These are phyloP conservation scores for Parazoanthus swiftii DNA, from an alignment of 92 coral and sea anemone species.

Conservation along the genomic window DNA sequence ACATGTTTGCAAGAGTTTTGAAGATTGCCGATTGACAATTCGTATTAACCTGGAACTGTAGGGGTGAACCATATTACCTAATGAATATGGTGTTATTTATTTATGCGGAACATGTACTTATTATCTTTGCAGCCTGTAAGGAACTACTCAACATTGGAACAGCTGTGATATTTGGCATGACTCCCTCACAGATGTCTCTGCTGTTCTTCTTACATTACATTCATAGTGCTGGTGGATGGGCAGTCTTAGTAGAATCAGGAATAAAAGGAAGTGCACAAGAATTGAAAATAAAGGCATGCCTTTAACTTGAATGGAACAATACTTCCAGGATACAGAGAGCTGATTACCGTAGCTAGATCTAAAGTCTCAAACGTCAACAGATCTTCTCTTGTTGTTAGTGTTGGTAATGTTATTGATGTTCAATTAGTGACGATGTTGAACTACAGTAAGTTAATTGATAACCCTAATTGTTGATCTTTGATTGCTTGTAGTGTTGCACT, in stretches of 20 bases:
- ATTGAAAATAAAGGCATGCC: slow-evolving; percentile 77
- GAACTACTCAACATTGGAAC: slow-evolving; percentile 73
- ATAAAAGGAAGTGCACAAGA: slow-evolving; percentile 90
- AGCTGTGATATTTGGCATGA: slow-evolving; percentile 78
- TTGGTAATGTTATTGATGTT: too few relatives aligned
- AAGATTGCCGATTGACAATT: too few relatives aligned
- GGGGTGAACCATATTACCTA: too few relatives aligned
- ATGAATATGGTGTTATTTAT: too few relatives aligned
- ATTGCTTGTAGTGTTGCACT: too few relatives aligned
- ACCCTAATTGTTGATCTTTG: too few relatives aligned
- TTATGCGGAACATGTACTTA: not conserved
- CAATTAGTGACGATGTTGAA: too few relatives aligned
- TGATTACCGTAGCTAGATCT: not conserved
- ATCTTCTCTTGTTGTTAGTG: not conserved
- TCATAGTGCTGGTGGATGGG: slow-evolving; percentile 83
- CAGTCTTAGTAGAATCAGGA: slow-evolving; percentile 62
- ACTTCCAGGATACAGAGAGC: not conserved
- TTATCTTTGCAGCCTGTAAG: slow-evolving; percentile 54
- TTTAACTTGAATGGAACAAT: not conserved
- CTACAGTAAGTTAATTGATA: too few relatives aligned
- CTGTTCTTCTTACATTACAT: slow-evolving; percentile 87
- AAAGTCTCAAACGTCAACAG: not conserved
- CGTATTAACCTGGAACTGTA: too few relatives aligned
- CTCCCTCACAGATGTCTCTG: slow-evolving; percentile 86
- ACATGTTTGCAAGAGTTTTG: too few relatives aligned